Evolutionary conservation across 2,888 invertebrate species (phyloP).

Genomic region (Stenodema calcarata): DNA sequence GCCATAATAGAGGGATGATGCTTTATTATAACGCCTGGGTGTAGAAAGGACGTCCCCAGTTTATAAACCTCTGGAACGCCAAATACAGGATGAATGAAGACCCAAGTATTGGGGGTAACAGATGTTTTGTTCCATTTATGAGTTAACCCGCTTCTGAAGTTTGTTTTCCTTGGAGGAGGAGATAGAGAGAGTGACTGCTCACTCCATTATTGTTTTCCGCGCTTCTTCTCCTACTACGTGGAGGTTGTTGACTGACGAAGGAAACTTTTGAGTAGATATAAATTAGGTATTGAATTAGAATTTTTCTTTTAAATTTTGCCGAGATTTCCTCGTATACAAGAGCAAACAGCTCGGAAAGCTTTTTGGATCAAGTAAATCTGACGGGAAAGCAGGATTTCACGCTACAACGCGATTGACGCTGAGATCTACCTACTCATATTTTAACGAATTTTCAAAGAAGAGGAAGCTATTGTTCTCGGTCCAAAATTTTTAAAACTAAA

Average conservation of each 20-base stretch:
- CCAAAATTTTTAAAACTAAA: too few species aligned
- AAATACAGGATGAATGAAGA: neutral
- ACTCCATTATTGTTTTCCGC: neutral
- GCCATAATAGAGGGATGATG: neutral
- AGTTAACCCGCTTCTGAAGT: neutral
- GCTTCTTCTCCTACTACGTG: neutral
- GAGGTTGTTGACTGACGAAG: neutral
- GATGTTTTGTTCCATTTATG: neutral
- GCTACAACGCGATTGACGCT: too few species aligned
- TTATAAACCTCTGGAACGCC: neutral
- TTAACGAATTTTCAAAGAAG: too few species aligned
- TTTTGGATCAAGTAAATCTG: too few species aligned
- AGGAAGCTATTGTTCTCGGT: too few species aligned
- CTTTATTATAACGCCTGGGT: neutral
- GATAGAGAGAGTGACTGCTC: neutral
- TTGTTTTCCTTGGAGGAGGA: neutral
- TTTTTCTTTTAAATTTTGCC: too few species aligned
- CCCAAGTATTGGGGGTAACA: neutral
- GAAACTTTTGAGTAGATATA: neutral
- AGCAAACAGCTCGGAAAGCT: too few species aligned
- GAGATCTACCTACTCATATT: too few species aligned
- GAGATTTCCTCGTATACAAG: too few species aligned
- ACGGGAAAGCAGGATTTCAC: too few species aligned
- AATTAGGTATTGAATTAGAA: too few species aligned
- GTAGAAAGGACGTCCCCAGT: neutral